Evolutionary conservation across 1,140 invertebrate species (phyloP).

Genomic region (Andricus grossulariae): DNA sequence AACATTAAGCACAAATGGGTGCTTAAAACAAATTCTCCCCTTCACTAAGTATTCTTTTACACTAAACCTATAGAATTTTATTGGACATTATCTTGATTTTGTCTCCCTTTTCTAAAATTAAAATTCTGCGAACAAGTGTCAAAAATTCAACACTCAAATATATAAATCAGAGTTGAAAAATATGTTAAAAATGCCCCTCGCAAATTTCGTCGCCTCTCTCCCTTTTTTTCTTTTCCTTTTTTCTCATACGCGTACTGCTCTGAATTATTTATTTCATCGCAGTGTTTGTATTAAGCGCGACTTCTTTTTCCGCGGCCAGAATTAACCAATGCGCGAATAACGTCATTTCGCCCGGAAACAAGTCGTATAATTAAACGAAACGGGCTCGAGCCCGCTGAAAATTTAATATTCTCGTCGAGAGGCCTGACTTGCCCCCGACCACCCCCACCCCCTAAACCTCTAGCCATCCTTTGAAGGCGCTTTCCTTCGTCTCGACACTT

Average conservation of each 20-base stretch:
- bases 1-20: background rate
- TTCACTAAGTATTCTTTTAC: background rate
- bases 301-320: conserved; percentile 39
- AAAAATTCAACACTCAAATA: background rate
- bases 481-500: conserved; percentile 52
- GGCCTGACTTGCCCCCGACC: conserved; percentile 42
- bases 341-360: conserved; percentile 52
- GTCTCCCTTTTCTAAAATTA: background rate
- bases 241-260: background rate
- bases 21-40: conserved; percentile 4
- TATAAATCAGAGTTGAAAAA: background rate
- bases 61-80: background rate
- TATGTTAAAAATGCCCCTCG: background rate
- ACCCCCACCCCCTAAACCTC: conserved; percentile 35
- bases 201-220: background rate
- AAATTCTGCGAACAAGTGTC: background rate
- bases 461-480: conserved; percentile 42
- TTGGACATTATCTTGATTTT: background rate
- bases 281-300: conserved; percentile 17
- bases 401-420: conserved; percentile 57
- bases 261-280: conserved; percentile 27
- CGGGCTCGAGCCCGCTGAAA: conserved; percentile 57
- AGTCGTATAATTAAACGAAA: conserved; percentile 59
- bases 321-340: conserved; percentile 55
- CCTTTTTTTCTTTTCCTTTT: background rate